Evolutionary conservation across 1,140 invertebrate species (phyloP).

Genomic region (Nephila pilipes): DNA sequence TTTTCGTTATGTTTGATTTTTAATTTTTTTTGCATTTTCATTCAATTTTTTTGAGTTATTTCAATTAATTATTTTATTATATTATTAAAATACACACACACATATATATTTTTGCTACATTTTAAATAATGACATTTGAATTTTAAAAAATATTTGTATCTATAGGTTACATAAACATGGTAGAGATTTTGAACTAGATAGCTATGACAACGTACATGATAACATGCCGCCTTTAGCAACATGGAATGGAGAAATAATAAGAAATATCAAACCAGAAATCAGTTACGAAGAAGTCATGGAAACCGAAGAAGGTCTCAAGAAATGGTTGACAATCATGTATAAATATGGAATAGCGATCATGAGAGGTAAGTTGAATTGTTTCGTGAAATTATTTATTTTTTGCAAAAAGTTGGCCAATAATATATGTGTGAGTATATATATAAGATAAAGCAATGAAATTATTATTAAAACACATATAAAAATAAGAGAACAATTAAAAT

Average conservation of each 20-base stretch:
- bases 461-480: too few relatives aligned
- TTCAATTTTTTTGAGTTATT: too few relatives aligned
- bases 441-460: too few relatives aligned
- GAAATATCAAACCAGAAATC: conserved; percentile 80
- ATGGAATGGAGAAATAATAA: conserved; percentile 80
- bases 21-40: too few relatives aligned
- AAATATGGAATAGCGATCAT: conserved; percentile 80
- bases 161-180: conserved; percentile 81
- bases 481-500: too few relatives aligned
- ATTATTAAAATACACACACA: too few relatives aligned
- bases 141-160: too few relatives aligned
- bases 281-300: conserved; percentile 81
- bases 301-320: conserved; percentile 79
- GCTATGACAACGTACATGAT: conserved; percentile 79
- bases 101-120: too few relatives aligned
- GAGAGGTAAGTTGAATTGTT: conserved; percentile 64
- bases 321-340: conserved; percentile 81
- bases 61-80: too few relatives aligned
- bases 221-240: conserved; percentile 78
- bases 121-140: too few relatives aligned
- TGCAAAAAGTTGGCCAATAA: not conserved
- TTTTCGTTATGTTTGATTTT: too few relatives aligned
- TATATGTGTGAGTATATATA: too few relatives aligned
- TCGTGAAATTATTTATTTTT: not conserved
- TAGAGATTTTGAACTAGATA: conserved; percentile 80